A percentile compares a stretch with the other conserved stretches of the same genome.
These are phyloP conservation scores for Cybosia mesomella DNA, from an alignment of 2,888 invertebrate species.

Conservation along the genomic window DNA sequence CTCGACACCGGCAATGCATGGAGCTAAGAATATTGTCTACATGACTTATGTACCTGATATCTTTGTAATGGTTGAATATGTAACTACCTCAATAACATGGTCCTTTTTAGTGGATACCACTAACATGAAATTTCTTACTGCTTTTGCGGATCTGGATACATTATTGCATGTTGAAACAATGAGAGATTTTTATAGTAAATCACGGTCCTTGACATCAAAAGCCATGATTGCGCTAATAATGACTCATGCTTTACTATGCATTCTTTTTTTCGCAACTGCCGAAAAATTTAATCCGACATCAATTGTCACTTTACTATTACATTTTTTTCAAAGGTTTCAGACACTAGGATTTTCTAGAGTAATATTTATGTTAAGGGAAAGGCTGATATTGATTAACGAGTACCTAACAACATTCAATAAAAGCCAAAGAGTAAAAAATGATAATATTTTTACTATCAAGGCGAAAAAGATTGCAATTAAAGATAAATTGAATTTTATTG, in stretches of 20 bases:
- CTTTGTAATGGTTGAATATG: slow-evolving; percentile 4
- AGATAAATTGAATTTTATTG: slow-evolving; percentile 54
- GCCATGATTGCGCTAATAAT: slow-evolving; percentile 41
- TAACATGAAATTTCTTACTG: not conserved
- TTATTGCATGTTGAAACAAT: slow-evolving; percentile 24
- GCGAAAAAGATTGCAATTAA: slow-evolving; percentile 32
- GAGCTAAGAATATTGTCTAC: not conserved
- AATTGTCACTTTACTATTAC: slow-evolving; percentile 49
- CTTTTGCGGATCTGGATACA: not conserved
- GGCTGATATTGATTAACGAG: slow-evolving; percentile 62
- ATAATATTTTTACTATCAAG: slow-evolving; percentile 52
- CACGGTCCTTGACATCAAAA: slow-evolving; percentile 38
- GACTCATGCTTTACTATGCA: slow-evolving; percentile 42
- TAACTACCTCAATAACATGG: slow-evolving; percentile 2
- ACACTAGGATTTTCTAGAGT: slow-evolving; percentile 61
- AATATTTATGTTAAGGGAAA: slow-evolving; percentile 57
- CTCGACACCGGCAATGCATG: not conserved
- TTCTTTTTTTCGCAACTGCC: slow-evolving; percentile 47
- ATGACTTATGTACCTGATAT: not conserved
- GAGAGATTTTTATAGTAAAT: slow-evolving; percentile 54
- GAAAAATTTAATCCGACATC: slow-evolving; percentile 27
- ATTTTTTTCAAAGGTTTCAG: slow-evolving; percentile 63
- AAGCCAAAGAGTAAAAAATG: slow-evolving; percentile 49
- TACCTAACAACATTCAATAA: slow-evolving; percentile 59
- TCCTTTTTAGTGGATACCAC: not conserved